Percentiles rank a stretch among this genome's conserved stretches.
Evolutionary conservation across 1,140 invertebrate genomes (phyloP).

Genomic region (Aphelinus certus): DNA sequence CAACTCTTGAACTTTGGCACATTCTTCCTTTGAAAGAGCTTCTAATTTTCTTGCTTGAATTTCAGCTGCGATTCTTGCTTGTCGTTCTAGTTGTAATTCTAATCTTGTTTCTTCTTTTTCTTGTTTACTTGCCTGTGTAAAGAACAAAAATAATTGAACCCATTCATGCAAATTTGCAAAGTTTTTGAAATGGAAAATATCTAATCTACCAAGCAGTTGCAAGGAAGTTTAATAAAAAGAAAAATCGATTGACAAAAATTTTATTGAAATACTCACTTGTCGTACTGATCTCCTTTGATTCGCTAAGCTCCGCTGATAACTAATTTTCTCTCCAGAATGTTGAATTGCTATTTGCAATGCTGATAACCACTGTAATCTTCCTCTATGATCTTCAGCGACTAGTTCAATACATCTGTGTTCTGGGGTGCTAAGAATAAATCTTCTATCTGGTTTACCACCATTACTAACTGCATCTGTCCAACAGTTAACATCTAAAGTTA

Average conservation of each 20-base stretch:
- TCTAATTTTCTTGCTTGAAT: conserved; percentile 72
- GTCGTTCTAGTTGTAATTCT: conserved; percentile 72
- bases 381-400: conserved; percentile 75
- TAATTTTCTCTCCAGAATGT: conserved; percentile 71
- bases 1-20: conserved; percentile 76
- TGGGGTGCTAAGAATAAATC: conserved; percentile 71
- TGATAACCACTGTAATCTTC: conserved; percentile 77
- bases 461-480: conserved; percentile 71
- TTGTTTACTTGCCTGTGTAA: conserved; percentile 62
- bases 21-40: conserved; percentile 75
- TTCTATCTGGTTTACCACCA: conserved; percentile 68
- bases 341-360: conserved; percentile 76
- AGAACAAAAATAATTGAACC: conserved; percentile 4
- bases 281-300: conserved; percentile 69
- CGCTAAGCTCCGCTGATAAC: conserved; percentile 71
- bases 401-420: conserved; percentile 75
- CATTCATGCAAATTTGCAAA: neutral
- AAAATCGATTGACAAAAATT: no score
- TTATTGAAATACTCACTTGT: conserved; percentile 63
- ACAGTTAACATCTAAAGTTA: conserved; percentile 73
- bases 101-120: conserved; percentile 68
- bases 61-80: conserved; percentile 76
- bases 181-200: neutral
- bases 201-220: no score
- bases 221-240: no score